A percentile compares a stretch with the other conserved stretches of the same genome.
Evolutionary conservation across 37 sponge, comb jelly and placozoan species (phyloP).

Genomic region (Beroe ovata): DNA sequence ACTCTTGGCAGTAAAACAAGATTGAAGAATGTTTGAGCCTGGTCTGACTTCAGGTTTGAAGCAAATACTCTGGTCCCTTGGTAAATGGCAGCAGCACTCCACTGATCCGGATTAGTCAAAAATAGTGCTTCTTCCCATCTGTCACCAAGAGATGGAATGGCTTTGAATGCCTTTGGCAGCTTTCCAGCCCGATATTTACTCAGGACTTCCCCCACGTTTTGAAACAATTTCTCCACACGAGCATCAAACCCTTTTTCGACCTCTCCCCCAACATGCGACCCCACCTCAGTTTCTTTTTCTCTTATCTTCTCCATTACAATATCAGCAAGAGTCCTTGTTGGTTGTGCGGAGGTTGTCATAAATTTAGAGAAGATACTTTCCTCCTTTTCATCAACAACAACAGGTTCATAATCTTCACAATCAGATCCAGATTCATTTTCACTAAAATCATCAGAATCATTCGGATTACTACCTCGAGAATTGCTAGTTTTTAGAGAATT

Average conservation of each 20-base stretch:
- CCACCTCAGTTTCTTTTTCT: conserved; percentile 87
- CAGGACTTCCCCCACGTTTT: conserved; percentile 87
- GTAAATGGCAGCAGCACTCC: conserved; percentile 97
- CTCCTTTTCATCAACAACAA: conserved; percentile 76
- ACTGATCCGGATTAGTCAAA: conserved; percentile 85
- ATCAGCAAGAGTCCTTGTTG: conserved; percentile 80
- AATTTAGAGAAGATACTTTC: conserved; percentile 80
- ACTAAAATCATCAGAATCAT: conserved; percentile 43
- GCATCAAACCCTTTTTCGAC: conserved; percentile 73
- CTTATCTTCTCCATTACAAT: conserved; percentile 85
- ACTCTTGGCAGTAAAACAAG: conserved; percentile 90
- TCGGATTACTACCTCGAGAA: background rate
- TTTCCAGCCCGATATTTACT: conserved; percentile 92
- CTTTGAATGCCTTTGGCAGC: conserved; percentile 96
- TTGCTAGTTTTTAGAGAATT: background rate
- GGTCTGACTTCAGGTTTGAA: conserved; percentile 80
- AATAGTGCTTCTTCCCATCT: conserved; percentile 93
- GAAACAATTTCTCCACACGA: conserved; percentile 75
- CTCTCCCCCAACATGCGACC: conserved; percentile 61
- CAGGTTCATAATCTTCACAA: conserved; percentile 64
- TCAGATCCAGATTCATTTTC: conserved; percentile 69
- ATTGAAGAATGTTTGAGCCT: conserved; percentile 91
- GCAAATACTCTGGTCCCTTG: conserved; percentile 92
- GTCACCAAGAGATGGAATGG: conserved; percentile 85
- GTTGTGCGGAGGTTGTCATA: conserved; percentile 71